These are phyloP conservation scores for Hydroisotoma schaefferi DNA, from an alignment of 2,888 invertebrate genomes.

Conservation along the genomic window DNA sequence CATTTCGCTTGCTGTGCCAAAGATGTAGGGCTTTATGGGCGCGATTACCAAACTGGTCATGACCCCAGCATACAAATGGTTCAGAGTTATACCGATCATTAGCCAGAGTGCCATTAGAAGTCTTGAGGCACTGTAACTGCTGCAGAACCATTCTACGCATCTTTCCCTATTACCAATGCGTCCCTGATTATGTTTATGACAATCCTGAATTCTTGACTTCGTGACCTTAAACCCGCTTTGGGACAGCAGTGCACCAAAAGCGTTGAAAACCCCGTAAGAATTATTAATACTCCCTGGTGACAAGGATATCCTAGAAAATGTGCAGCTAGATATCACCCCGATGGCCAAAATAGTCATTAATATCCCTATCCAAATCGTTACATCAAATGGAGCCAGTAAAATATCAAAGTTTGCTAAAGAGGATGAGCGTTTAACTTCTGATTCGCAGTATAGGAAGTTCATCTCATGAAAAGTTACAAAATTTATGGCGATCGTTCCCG, in stretches of 20 bases:
- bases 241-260: not conserved
- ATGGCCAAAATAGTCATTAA: not conserved
- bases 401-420: not conserved
- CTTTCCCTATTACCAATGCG: no score
- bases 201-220: constrained; percentile 5
- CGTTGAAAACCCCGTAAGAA: not conserved
- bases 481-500: not conserved
- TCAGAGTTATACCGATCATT: constrained; percentile 4
- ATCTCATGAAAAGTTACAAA: no score
- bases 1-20: constrained; percentile 20
- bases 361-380: constrained; percentile 4
- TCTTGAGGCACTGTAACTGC: no score
- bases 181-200: no score
- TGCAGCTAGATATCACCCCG: no score
- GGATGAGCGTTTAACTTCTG: constrained; percentile 3
- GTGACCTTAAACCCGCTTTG: not conserved
- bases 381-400: constrained; percentile 15
- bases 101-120: no score
- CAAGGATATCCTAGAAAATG: no score
- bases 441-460: constrained; percentile 25
- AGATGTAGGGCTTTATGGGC: constrained; percentile 11
- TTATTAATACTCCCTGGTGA: not conserved
- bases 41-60: constrained; percentile 22
- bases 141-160: no score
- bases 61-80: constrained; percentile 21